Conservation (phyloP, 1,140 invertebrate species). For the Thaumatotibia leucotreta region DNA sequence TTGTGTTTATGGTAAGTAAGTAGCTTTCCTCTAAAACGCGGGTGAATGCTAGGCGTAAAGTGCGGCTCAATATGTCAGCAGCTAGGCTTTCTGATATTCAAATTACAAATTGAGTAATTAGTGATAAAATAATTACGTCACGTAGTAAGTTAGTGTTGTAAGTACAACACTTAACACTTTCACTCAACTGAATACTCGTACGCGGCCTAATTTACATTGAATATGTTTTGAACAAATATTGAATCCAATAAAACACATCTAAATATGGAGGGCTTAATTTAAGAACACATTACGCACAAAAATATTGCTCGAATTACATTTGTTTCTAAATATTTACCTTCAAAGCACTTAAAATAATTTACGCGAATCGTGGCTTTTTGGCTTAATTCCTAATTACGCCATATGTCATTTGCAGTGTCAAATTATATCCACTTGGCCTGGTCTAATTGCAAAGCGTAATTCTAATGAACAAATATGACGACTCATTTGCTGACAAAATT, state of each 20-base stretch:
- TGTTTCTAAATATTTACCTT: not conserved
- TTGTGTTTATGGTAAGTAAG: too few relatives aligned
- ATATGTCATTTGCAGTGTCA: conserved; percentile 1
- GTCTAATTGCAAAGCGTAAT: not conserved
- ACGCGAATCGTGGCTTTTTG: not conserved
- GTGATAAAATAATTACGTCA: too few relatives aligned
- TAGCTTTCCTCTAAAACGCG: too few relatives aligned
- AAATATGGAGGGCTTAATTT: not conserved
- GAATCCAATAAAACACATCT: not conserved
- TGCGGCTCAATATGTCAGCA: too few relatives aligned
- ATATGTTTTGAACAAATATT: too few relatives aligned
- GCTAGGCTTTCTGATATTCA: too few relatives aligned
- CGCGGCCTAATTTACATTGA: too few relatives aligned
- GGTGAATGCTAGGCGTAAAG: too few relatives aligned
- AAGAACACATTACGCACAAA: not conserved
- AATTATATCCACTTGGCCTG: not conserved
- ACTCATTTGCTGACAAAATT: not conserved
- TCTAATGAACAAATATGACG: not conserved
- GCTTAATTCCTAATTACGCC: conserved; percentile 6
- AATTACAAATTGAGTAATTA: too few relatives aligned
- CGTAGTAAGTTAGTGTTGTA: too few relatives aligned
- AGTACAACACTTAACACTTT: too few relatives aligned
- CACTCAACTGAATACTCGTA: too few relatives aligned
- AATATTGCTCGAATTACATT: not conserved
- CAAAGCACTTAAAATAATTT: not conserved